Conservation (phyloP, 2,797 vertebrate genomes). For the Gambusia yucatana region DNA sequence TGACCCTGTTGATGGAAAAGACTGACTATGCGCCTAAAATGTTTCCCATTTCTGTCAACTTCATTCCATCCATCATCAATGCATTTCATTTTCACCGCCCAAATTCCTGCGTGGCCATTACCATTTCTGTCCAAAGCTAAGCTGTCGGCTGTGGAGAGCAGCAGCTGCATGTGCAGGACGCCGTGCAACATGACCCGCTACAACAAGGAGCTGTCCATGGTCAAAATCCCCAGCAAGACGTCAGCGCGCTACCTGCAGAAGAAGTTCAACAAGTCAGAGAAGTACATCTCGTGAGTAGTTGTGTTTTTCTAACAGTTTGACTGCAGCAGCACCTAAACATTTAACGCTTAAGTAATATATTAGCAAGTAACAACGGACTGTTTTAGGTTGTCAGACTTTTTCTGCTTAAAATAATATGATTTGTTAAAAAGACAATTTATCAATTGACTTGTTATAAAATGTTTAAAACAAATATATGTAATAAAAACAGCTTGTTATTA, state of each 20-base stretch:
- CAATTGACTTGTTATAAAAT: not conserved
- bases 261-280: slow-evolving; percentile 98
- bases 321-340: not conserved
- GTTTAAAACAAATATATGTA: not conserved
- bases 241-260: slow-evolving; percentile 98
- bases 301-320: too few relatives aligned
- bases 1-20: not conserved
- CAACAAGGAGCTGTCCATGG: slow-evolving; percentile 99
- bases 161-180: slow-evolving; percentile 92
- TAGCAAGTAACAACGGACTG: not conserved
- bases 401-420: not conserved
- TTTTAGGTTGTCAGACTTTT: not conserved
- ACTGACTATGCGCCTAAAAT: slow-evolving; percentile 10
- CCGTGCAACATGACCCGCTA: slow-evolving; percentile 98
- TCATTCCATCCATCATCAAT: slow-evolving; percentile 10
- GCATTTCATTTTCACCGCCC: not conserved
- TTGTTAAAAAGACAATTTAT: not conserved
- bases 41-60: slow-evolving; percentile 19
- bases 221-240: slow-evolving; percentile 98
- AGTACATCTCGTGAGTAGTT: slow-evolving; percentile 93
- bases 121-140: slow-evolving; percentile 79
- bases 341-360: not conserved
- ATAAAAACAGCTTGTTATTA: not conserved
- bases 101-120: not conserved
- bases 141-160: slow-evolving; percentile 90